A percentile compares a stretch with the other conserved stretches of the same genome.
Conservation (phyloP, 92 coral and sea anemone genomes). For the Siderastrea radians region DNA sequence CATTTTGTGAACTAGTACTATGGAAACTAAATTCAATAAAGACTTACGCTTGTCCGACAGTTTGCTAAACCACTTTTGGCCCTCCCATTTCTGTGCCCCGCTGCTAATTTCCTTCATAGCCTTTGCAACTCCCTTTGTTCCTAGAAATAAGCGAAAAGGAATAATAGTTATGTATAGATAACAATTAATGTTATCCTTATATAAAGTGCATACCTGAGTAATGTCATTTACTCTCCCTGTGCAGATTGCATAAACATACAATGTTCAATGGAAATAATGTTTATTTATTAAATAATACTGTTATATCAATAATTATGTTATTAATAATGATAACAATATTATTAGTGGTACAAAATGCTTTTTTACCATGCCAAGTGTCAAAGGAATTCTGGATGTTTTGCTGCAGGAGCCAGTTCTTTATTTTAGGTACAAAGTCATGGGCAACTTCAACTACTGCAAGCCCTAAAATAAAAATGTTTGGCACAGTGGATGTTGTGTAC, state of each 20-base stretch:
- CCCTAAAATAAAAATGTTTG: neutral
- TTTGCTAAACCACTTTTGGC: constrained; percentile 22
- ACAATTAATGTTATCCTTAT: neutral
- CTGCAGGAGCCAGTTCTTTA: neutral
- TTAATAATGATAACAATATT: neutral
- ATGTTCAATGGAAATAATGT: too few relatives aligned
- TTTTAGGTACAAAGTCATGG: too few relatives aligned
- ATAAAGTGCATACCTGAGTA: too few relatives aligned
- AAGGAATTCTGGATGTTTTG: constrained; percentile 8
- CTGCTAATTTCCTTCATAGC: constrained; percentile 21
- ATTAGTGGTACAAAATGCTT: neutral
- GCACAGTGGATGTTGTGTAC: neutral
- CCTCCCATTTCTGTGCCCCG: constrained; percentile 32
- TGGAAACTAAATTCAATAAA: neutral
- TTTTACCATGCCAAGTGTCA: constrained; percentile 37
- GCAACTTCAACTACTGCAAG: neutral
- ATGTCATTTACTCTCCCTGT: too few relatives aligned
- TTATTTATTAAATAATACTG: too few relatives aligned
- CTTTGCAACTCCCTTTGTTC: constrained; percentile 2
- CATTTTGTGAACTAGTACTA: too few relatives aligned
- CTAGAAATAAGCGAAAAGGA: neutral
- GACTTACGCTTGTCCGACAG: constrained; percentile 28
- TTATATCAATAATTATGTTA: too few relatives aligned
- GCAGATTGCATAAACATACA: too few relatives aligned
- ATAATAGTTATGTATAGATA: neutral